Base-by-base conservation (phyloP, 2,113 vertebrate species). In the Candoia aspera region DNA sequence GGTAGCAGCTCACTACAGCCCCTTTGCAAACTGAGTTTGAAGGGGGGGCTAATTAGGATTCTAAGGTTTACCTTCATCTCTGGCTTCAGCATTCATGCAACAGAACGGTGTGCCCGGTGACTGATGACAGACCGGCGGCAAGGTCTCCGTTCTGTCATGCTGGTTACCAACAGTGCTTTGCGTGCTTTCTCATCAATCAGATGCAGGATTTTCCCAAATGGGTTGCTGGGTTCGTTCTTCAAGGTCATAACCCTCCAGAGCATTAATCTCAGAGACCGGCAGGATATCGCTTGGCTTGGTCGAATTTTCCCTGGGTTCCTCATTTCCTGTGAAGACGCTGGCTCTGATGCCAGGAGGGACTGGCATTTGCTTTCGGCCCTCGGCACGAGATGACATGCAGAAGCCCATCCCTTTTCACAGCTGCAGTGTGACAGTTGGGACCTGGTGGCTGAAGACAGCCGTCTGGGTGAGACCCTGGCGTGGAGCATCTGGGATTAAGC, bases 191-290 rank as follows among this genome's bases (percentile, higher is more conserved):
- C 89, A 0, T 84, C 92, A 87, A 0, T 23, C 79, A 6, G 92
- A n/a, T 88, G 21, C 85, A 88, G 90, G 73, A 15, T 96, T 86
- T 68, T 23, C 90, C 1, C 89, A 57, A 60, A 8, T 84, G 0
- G 79, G 10, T 0, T 11, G 92, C 0, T 11, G 92, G 29, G 29
- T 58, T 0, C 87, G 83, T 93, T 73, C 57, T 62, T 84, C 93
- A 84, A 85, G 95, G 94, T 1, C 85, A 85, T 0, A 89, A 95
- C 94, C 96, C 94, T 29, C 1, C 19, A 86, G 93, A 94, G 90
- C 96, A 92, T 93, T 93, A 84, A 94, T 9, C 5, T 64, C 15
- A 68, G n/a, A 2, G 37, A 6, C 17, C 0, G 0, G 64, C 54
- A 85, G 33, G 15, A 19, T 86, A 57, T 58, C 90, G 90, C 89